A percentile compares a stretch with the other conserved stretches of the same genome.
Conservation (phyloP, 2,797 vertebrate genomes). For the Meriones psammophilus region DNA sequence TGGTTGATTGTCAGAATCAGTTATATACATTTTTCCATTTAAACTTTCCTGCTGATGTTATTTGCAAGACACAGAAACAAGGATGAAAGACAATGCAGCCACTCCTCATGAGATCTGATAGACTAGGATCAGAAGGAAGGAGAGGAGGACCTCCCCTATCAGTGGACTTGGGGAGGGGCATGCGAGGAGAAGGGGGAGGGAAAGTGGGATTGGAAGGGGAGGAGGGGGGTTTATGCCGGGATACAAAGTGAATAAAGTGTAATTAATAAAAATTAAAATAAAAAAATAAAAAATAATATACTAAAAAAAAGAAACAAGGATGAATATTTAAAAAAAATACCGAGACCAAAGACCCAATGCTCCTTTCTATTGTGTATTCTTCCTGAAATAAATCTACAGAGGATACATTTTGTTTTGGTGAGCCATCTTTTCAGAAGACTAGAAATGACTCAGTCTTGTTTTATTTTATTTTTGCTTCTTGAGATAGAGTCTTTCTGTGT, state of each 20-base stretch:
- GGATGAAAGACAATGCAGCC: not conserved
- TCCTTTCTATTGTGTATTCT: not conserved
- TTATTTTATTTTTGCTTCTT: not conserved
- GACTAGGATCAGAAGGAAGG: too few relatives aligned
- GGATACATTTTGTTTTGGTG: not conserved
- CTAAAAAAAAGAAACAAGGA: conserved; percentile 2
- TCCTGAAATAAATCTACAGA: conserved; percentile 28
- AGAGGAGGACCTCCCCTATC: too few relatives aligned
- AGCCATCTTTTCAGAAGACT: conserved; percentile 6
- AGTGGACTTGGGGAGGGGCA: too few relatives aligned
- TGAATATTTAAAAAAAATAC: not conserved
- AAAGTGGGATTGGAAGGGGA: too few relatives aligned
- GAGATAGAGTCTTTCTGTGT: not conserved
- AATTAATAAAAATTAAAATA: too few relatives aligned
- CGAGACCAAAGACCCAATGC: not conserved
- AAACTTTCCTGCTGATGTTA: conserved; percentile 9
- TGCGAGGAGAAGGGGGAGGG: too few relatives aligned
- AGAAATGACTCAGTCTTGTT: not conserved
- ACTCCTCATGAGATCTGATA: too few relatives aligned
- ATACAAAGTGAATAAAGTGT: too few relatives aligned
- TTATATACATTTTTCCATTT: conserved; percentile 28
- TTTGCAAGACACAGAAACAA: not conserved
- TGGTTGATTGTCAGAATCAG: conserved; percentile 2
- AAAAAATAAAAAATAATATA: too few relatives aligned
- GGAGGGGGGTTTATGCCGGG: too few relatives aligned